Conservation (phyloP, 2,888 invertebrate species). For the Eucera pruinosa region DNA sequence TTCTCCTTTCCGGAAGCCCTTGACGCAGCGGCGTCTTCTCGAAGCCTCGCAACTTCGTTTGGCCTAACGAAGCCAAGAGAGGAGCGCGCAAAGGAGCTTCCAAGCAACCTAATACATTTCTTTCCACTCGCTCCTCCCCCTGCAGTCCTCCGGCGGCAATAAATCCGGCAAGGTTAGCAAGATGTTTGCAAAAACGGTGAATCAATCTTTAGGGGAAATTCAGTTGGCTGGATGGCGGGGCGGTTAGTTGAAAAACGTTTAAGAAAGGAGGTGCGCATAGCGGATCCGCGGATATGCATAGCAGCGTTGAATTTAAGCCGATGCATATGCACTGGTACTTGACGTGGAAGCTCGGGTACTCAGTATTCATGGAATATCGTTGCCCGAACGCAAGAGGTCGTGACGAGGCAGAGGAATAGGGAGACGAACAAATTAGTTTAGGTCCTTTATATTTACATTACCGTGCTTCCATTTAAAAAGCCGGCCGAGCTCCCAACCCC, state of each 20-base stretch:
- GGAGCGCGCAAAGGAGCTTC: no score
- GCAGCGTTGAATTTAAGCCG: constrained; percentile 62
- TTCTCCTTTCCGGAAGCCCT: no score
- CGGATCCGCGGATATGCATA: constrained; percentile 43
- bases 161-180: no score
- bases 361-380: constrained; percentile 80
- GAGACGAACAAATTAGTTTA: constrained; percentile 61
- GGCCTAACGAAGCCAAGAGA: no score
- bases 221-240: background rate
- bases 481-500: no score
- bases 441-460: constrained; percentile 53
- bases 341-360: constrained; percentile 64
- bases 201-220: no score
- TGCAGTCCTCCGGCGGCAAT: no score
- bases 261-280: constrained; percentile 49
- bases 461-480: constrained; percentile 39
- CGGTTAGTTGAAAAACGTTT: constrained; percentile 39
- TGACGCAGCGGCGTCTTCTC: no score
- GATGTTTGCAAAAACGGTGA: no score
- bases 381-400: constrained; percentile 56
- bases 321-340: constrained; percentile 68
- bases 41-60: no score
- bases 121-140: no score
- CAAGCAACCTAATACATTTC: background rate
- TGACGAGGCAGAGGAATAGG: background rate